phyloP scores from a whole-genome alignment of 2,113 vertebrate species.

The Oryzias woworae region DNA sequence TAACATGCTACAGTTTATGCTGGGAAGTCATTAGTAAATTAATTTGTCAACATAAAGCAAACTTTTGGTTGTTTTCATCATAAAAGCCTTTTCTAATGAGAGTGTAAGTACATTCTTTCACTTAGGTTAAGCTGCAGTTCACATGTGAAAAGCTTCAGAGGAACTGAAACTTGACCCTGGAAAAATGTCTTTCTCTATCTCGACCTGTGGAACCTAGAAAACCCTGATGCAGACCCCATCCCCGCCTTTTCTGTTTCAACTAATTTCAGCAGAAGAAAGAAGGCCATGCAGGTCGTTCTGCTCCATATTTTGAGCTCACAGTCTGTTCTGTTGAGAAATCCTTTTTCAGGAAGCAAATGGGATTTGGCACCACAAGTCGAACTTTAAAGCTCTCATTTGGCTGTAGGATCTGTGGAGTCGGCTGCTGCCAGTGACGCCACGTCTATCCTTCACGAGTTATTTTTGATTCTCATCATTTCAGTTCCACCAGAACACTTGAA shows the following conservation, averaged over 20 bases:
- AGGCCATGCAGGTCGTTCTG: constrained; percentile 42
- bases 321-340: constrained; percentile 58
- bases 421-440: constrained; percentile 65
- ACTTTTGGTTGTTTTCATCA: too few species aligned
- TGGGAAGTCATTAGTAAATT: too few species aligned
- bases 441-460: constrained; percentile 58
- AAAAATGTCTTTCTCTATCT: too few species aligned
- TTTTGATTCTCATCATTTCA: constrained; percentile 59
- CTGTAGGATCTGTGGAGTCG: constrained; percentile 45
- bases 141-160: too few species aligned
- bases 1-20: too few species aligned
- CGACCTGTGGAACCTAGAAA: neutral
- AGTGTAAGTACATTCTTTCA: too few species aligned
- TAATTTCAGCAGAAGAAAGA: constrained; percentile 19
- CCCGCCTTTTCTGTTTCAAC: constrained; percentile 1
- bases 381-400: constrained; percentile 55
- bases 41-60: too few species aligned
- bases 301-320: constrained; percentile 58
- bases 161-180: too few species aligned
- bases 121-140: too few species aligned
- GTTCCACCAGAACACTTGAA: constrained; percentile 52
- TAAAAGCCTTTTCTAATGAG: too few species aligned
- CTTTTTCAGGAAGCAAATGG: constrained; percentile 50
- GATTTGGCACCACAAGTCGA: constrained; percentile 58
- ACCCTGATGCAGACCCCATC: neutral